Conservation (phyloP, 2,888 invertebrate genomes). For the Napeogenes inachia region DNA sequence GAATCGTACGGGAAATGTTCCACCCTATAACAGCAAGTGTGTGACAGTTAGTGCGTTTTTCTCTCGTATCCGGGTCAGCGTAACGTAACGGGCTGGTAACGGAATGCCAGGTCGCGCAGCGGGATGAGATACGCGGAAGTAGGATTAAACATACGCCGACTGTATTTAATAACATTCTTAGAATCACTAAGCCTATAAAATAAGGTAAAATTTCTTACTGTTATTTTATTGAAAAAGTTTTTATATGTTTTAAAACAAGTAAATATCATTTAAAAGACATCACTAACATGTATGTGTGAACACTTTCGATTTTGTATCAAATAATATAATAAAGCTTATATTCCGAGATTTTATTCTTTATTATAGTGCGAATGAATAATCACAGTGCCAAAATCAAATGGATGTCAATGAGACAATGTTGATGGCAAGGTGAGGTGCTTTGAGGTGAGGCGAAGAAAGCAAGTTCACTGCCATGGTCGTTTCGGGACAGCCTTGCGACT, state of each 20-base stretch:
- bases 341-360: background rate
- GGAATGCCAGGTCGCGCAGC: constrained; percentile 72
- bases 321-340: background rate
- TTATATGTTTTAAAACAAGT: too few relatives aligned
- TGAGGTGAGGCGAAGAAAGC: constrained; percentile 60
- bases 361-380: background rate
- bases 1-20: background rate
- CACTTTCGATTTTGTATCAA: too few relatives aligned
- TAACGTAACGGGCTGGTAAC: constrained; percentile 74
- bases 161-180: constrained; percentile 34
- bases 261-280: too few relatives aligned
- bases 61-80: constrained; percentile 70
- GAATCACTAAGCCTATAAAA: background rate
- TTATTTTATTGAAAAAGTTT: too few relatives aligned
- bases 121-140: constrained; percentile 76
- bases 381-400: background rate
- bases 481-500: constrained; percentile 66
- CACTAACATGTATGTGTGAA: too few relatives aligned
- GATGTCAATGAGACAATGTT: constrained; percentile 35
- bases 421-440: constrained; percentile 55
- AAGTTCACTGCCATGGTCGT: constrained; percentile 76
- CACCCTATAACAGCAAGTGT: constrained; percentile 15
- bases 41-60: constrained; percentile 43
- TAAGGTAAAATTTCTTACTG: too few relatives aligned
- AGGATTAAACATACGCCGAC: constrained; percentile 42